phyloP scores from a whole-genome alignment of 2,113 vertebrate genomes.

The Lethenteron reissneri region DNA sequence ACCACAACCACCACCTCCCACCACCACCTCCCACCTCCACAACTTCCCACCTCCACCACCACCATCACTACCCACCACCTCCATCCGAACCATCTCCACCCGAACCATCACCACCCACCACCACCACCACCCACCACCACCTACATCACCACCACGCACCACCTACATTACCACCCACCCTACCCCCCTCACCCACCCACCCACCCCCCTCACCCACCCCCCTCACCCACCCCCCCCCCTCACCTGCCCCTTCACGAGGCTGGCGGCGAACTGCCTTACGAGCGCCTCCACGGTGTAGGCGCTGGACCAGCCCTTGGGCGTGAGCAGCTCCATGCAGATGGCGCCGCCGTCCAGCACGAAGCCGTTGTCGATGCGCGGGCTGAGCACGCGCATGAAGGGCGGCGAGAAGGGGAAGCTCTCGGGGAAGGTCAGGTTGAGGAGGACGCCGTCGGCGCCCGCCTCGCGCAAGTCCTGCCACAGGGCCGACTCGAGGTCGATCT shows the following conservation, averaged over 20 bases:
- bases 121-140: too few species aligned
- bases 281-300: conserved; percentile 4
- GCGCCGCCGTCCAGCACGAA: neutral
- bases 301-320: neutral
- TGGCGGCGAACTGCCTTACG: neutral
- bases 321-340: conserved; percentile 6
- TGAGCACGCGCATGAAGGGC: conserved; percentile 1
- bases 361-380: conserved; percentile 3
- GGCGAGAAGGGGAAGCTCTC: conserved; percentile 5
- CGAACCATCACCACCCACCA: too few species aligned
- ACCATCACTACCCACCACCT: too few species aligned
- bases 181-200: conserved; percentile 5
- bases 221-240: neutral
- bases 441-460: neutral
- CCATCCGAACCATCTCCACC: too few species aligned
- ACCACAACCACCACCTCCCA: too few species aligned
- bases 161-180: too few species aligned
- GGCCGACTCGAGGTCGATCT: neutral
- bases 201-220: conserved; percentile 39
- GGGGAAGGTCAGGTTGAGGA: conserved; percentile 3
- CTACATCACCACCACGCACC: too few species aligned
- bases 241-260: conserved; percentile 2
- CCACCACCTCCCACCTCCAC: too few species aligned
- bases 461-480: conserved; percentile 3
- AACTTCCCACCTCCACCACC: too few species aligned